Percentiles rank a stretch among this genome's conserved stretches.
Conservation (phyloP, 2,888 invertebrate genomes). For the Antheraea yamamai region DNA sequence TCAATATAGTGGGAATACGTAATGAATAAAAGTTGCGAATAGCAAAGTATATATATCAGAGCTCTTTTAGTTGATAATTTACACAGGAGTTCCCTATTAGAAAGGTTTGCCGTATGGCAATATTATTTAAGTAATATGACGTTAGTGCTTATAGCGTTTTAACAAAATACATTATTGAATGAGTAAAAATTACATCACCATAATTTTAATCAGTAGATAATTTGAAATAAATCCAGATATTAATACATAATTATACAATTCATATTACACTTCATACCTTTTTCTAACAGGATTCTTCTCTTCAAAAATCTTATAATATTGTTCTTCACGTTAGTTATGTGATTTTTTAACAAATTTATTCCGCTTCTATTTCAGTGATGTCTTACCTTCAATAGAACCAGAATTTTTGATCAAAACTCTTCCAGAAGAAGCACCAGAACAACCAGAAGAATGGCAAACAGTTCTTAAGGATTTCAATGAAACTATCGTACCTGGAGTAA, state of each 20-base stretch:
- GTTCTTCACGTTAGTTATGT: background rate
- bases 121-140: background rate
- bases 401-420: conserved; percentile 92
- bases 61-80: background rate
- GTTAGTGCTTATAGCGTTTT: background rate
- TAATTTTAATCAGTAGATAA: background rate
- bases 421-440: conserved; percentile 91
- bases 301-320: background rate
- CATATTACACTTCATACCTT: background rate
- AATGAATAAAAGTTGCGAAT: background rate
- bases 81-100: background rate
- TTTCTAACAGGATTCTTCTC: background rate
- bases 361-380: conserved; percentile 78
- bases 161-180: background rate
- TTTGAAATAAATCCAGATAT: too few species aligned
- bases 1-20: background rate
- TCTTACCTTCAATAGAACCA: conserved; percentile 93
- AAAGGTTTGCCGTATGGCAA: background rate
- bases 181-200: background rate
- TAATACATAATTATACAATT: too few species aligned
- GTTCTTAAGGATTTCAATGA: conserved; percentile 94
- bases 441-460: conserved; percentile 92
- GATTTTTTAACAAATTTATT: background rate
- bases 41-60: background rate
- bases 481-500: conserved; percentile 94